Percentiles rank a stretch among this genome's conserved stretches.
These are phyloP conservation scores for Alectura lathami DNA, from an alignment of 2,113 vertebrate species.

Conservation along the genomic window DNA sequence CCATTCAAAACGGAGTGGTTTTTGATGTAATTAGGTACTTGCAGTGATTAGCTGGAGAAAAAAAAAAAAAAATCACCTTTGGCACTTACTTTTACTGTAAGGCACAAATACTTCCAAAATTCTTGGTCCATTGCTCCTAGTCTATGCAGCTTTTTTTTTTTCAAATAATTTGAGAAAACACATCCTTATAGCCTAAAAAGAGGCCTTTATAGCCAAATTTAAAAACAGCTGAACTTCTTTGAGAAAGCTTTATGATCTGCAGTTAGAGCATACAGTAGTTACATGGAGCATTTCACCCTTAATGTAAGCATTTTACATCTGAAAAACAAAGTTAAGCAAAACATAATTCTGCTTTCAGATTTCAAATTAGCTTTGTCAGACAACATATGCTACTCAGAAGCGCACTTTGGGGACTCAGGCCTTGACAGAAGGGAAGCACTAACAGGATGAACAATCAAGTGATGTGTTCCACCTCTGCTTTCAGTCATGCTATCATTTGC, in stretches of 20 bases:
- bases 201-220: neutral
- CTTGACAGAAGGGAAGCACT: neutral
- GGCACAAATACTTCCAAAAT: neutral
- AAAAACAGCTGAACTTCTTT: neutral
- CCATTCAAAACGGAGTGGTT: neutral
- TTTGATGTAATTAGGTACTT: neutral
- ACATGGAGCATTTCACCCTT: neutral
- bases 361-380: constrained; percentile 36
- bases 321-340: constrained; percentile 10
- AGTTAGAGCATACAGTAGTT: neutral
- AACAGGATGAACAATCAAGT: constrained; percentile 6
- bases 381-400: constrained; percentile 15
- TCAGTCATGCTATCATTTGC: neutral
- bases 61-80: neutral
- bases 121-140: neutral
- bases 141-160: neutral
- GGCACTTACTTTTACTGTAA: neutral
- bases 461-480: constrained; percentile 2
- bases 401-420: neutral
- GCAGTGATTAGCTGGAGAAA: neutral
- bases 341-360: neutral
- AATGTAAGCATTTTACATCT: neutral
- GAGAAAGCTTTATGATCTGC: neutral
- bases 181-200: neutral
- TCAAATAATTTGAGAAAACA: neutral